Percentiles rank a stretch among this genome's conserved stretches.
Evolutionary conservation across 2,113 vertebrate species (phyloP).

Genomic region (Amblyornis subalaris): DNA sequence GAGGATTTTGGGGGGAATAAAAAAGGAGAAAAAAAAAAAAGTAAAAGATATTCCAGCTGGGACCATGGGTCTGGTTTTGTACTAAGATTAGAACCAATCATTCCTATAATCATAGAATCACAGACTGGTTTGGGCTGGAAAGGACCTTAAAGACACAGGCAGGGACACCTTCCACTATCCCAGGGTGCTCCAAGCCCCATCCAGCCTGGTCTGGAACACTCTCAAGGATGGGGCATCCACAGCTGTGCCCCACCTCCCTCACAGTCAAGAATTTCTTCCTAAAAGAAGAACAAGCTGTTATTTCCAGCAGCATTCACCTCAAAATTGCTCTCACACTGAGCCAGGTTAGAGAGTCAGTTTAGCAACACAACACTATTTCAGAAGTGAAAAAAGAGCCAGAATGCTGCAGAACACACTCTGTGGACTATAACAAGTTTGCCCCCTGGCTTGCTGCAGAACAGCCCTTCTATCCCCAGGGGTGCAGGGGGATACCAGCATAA

Average conservation of each 20-base stretch:
- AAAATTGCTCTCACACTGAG: background rate
- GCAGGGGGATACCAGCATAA: background rate
- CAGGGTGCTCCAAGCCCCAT: background rate
- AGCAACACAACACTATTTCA: background rate
- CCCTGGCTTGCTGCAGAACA: background rate
- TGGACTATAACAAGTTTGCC: background rate
- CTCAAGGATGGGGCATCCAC: background rate
- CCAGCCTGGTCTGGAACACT: background rate
- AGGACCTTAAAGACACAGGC: background rate
- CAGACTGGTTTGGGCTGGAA: background rate
- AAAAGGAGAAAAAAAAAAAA: background rate
- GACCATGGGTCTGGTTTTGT: background rate
- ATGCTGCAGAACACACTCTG: background rate
- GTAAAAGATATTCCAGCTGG: background rate
- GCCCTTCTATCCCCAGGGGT: background rate
- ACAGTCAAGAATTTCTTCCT: background rate
- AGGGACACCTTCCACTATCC: background rate
- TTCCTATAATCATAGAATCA: background rate
- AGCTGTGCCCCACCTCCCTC: background rate
- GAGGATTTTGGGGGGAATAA: background rate
- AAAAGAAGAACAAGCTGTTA: background rate
- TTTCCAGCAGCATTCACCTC: background rate
- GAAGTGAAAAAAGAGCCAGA: background rate
- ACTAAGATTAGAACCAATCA: background rate
- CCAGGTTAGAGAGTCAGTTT: background rate